Percentiles rank a stretch among this genome's conserved stretches.
Conservation (phyloP, 2,888 invertebrate species). For the Theretra japonica region DNA sequence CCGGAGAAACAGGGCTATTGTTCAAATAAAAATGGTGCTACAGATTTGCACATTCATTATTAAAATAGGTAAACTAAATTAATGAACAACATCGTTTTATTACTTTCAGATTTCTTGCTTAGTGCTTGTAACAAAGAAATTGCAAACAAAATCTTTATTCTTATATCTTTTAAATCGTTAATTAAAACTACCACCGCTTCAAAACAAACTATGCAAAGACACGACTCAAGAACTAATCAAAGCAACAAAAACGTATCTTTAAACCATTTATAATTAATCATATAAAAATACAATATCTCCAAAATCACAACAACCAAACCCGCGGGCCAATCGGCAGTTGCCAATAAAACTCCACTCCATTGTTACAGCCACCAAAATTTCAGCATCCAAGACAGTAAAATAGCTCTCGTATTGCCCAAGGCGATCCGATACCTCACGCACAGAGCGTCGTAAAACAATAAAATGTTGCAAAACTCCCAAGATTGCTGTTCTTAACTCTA, state of each 20-base stretch:
- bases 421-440: constrained; percentile 62
- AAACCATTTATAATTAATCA: not conserved
- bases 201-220: too few relatives aligned
- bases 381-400: constrained; percentile 68
- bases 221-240: not conserved
- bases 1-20: constrained; percentile 56
- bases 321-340: constrained; percentile 37
- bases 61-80: not conserved
- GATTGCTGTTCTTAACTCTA: constrained; percentile 58
- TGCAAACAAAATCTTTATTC: too few relatives aligned
- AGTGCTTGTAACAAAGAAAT: too few relatives aligned
- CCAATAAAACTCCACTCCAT: constrained; percentile 65
- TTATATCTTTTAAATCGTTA: too few relatives aligned
- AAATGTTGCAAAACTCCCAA: constrained; percentile 63
- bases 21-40: not conserved
- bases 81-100: too few relatives aligned
- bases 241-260: not conserved
- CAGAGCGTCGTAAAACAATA: constrained; percentile 67
- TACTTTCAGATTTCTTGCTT: too few relatives aligned
- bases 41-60: not conserved
- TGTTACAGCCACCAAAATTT: constrained; percentile 67
- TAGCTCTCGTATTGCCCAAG: constrained; percentile 66
- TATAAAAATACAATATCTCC: not conserved
- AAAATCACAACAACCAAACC: not conserved
- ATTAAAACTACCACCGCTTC: too few relatives aligned